These are phyloP conservation scores for Stegodyphus dumicola DNA, from an alignment of 1,140 invertebrate species.

Conservation along the genomic window DNA sequence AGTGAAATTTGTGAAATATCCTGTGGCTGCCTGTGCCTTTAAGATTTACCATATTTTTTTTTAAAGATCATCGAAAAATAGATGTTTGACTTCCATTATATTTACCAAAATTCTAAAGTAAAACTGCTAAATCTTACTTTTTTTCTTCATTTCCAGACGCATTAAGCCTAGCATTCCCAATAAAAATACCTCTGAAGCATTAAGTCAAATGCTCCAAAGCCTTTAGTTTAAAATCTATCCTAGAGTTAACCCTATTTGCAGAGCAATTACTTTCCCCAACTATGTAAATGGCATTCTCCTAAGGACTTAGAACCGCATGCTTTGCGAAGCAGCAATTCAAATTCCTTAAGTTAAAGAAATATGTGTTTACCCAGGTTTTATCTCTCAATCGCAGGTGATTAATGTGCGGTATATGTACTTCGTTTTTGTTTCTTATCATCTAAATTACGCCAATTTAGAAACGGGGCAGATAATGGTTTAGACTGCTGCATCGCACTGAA, in stretches of 20 bases:
- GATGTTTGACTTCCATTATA: no score
- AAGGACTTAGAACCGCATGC: constrained; percentile 4
- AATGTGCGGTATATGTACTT: constrained; percentile 20
- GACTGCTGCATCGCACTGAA: no score
- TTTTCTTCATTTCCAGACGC: no score
- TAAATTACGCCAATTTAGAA: constrained; percentile 28
- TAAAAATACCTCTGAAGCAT: not conserved
- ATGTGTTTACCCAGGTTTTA: not conserved
- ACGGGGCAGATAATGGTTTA: constrained; percentile 5
- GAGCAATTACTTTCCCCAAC: not conserved
- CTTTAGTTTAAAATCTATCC: constrained; percentile 6
- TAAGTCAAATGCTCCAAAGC: constrained; percentile 15
- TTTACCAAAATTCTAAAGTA: no score
- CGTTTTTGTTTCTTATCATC: constrained; percentile 24
- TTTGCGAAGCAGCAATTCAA: not conserved
- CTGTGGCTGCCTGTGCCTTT: no score
- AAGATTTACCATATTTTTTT: no score
- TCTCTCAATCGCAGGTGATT: not conserved
- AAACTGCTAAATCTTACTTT: no score
- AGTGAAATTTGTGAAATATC: no score
- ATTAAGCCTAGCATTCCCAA: not conserved
- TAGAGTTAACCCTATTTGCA: constrained; percentile 9
- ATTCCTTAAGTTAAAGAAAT: not conserved
- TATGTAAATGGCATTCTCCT: constrained; percentile 9
- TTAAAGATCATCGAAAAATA: no score